A percentile compares a stretch with the other conserved stretches of the same genome.
Conservation (phyloP, 1,140 invertebrate genomes). For the Leptopilina clavipes region DNA sequence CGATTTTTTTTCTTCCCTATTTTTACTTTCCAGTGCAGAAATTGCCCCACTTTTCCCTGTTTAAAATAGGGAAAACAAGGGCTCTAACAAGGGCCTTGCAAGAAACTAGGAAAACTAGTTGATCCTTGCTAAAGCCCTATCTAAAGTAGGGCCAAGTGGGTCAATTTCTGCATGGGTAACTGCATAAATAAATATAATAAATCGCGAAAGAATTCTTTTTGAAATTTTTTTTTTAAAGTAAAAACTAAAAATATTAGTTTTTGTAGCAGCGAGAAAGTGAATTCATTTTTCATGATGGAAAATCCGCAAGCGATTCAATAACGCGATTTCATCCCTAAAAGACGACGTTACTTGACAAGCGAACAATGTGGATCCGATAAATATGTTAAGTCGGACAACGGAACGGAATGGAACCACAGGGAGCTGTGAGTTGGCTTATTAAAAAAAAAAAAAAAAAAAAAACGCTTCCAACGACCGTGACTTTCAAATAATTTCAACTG, state of each 20-base stretch:
- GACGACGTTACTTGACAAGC: slow-evolving; percentile 49
- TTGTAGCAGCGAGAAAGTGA: neutral
- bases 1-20: neutral
- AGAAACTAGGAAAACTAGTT: no score
- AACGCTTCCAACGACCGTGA: slow-evolving; percentile 36
- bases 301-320: slow-evolving; percentile 48
- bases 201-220: no score
- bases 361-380: slow-evolving; percentile 55
- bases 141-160: no score
- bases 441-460: slow-evolving; percentile 12
- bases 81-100: no score
- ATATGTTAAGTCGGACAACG: slow-evolving; percentile 51
- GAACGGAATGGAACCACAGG: slow-evolving; percentile 51
- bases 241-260: neutral
- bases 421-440: slow-evolving; percentile 48
- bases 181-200: no score
- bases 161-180: no score
- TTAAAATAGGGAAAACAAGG: no score
- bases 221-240: neutral
- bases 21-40: no score
- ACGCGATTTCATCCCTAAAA: slow-evolving; percentile 45
- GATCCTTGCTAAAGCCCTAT: no score
- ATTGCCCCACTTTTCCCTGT: no score
- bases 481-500: slow-evolving; percentile 32
- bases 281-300: slow-evolving; percentile 1